Percentiles rank a stretch among this genome's conserved stretches.
These are phyloP conservation scores for Botia kubotai DNA, from an alignment of 2,797 vertebrate genomes.

Conservation along the genomic window DNA sequence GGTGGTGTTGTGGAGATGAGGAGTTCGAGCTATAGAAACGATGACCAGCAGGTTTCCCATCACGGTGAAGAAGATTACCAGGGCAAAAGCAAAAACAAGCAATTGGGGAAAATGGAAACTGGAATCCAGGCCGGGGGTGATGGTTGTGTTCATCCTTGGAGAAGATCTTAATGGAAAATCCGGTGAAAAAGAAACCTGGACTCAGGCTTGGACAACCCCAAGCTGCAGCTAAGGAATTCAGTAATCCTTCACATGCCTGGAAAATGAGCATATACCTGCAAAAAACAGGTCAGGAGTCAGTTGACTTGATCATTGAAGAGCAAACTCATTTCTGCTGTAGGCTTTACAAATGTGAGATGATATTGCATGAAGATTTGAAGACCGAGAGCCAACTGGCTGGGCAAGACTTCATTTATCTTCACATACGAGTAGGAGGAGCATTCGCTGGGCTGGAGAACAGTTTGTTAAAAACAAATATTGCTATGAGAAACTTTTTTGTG, in stretches of 20 bases:
- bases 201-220: background rate
- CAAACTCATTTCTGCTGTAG: background rate
- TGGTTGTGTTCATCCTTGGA: slow-evolving; percentile 17
- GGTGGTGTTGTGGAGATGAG: slow-evolving; percentile 81
- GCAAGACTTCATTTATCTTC: slow-evolving; percentile 11
- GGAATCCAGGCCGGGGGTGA: background rate
- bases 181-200: background rate
- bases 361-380: background rate
- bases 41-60: slow-evolving; percentile 82
- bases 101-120: background rate
- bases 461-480: background rate
- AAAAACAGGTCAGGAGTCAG: background rate
- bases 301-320: background rate
- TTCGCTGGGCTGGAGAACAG: background rate
- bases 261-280: background rate
- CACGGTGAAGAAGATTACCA: slow-evolving; percentile 77
- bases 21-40: slow-evolving; percentile 77
- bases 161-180: background rate
- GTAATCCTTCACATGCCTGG: background rate
- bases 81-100: slow-evolving; percentile 59
- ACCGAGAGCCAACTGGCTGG: slow-evolving; percentile 2
- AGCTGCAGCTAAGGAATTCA: background rate
- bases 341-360: background rate
- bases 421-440: slow-evolving; percentile 26
- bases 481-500: background rate